Evolutionary conservation across 2,888 invertebrate species (phyloP).

Genomic region (Sycophila texana): DNA sequence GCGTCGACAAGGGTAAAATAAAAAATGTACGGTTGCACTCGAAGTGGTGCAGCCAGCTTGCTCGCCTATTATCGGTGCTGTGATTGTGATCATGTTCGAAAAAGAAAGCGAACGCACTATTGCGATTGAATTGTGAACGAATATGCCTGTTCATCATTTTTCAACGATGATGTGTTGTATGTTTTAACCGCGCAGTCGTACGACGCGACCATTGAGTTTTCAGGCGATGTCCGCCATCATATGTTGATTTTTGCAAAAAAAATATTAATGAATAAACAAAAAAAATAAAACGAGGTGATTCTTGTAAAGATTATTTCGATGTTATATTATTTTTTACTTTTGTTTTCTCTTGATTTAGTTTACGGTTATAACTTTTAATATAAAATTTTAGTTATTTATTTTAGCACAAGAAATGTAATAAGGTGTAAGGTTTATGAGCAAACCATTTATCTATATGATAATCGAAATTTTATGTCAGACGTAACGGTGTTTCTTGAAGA

Average conservation of each 20-base stretch:
- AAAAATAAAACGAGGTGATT: conserved; percentile 13
- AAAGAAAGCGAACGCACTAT: conserved; percentile 18
- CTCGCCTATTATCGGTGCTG: conserved; percentile 53
- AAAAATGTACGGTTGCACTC: conserved; percentile 10
- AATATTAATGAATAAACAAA: conserved; percentile 17
- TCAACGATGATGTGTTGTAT: conserved; percentile 50
- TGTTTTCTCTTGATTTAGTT: no score
- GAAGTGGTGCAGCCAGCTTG: not conserved
- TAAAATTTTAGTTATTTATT: no score
- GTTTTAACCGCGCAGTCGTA: conserved; percentile 35
- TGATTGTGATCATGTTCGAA: conserved; percentile 51
- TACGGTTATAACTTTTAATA: no score
- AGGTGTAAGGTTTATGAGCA: no score
- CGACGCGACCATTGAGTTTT: conserved; percentile 38
- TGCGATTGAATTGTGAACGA: conserved; percentile 45
- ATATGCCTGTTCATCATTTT: conserved; percentile 48
- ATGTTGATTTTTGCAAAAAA: conserved; percentile 55
- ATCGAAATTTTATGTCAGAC: no score
- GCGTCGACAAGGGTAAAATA: conserved; percentile 7
- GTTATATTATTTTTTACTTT: conserved; percentile 34
- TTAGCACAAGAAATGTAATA: no score
- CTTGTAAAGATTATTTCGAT: conserved; percentile 49
- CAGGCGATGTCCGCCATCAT: conserved; percentile 37
- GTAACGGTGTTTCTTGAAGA: no score
- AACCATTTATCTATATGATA: no score